Evolutionary conservation across 2,113 vertebrate species (phyloP).

Genomic region (Neodontobutis hainanensis): DNA sequence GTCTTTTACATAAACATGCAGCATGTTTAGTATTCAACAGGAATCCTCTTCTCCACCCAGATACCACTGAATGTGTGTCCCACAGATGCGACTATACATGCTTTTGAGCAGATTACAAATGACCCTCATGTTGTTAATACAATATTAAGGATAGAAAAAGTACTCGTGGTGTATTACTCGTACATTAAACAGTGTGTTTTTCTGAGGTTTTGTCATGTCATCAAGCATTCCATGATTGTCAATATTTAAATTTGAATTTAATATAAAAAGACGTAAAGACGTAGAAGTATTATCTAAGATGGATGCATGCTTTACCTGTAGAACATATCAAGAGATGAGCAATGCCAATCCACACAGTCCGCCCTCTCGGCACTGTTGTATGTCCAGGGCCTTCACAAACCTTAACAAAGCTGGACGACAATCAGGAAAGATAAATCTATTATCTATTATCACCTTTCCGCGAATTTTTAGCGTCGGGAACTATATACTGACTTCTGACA

Average conservation of each 20-base stretch:
- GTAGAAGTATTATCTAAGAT: rapidly evolving
- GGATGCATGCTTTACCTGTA: conserved; percentile 42
- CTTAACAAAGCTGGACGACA: background rate
- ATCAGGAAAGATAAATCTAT: no score
- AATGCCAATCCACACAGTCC: background rate
- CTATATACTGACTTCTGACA: conserved; percentile 33
- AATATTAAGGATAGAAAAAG: no score
- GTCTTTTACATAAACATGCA: conserved; percentile 3
- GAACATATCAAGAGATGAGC: conserved; percentile 33
- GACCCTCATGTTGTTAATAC: background rate
- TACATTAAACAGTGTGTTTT: no score
- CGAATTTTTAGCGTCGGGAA: background rate
- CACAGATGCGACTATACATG: conserved; percentile 3
- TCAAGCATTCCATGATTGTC: no score
- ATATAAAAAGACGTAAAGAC: background rate
- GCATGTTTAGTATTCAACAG: conserved; percentile 14
- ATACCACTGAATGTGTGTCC: background rate
- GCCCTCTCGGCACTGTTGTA: conserved; percentile 7
- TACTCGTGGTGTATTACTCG: no score
- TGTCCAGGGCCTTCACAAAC: background rate
- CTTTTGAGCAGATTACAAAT: background rate
- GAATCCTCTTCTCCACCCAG: conserved; percentile 27
- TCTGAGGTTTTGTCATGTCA: no score
- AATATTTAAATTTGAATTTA: no score
- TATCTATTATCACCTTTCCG: background rate